Conservation (phyloP, 2,888 invertebrate species). For the Dryococelus australis region DNA sequence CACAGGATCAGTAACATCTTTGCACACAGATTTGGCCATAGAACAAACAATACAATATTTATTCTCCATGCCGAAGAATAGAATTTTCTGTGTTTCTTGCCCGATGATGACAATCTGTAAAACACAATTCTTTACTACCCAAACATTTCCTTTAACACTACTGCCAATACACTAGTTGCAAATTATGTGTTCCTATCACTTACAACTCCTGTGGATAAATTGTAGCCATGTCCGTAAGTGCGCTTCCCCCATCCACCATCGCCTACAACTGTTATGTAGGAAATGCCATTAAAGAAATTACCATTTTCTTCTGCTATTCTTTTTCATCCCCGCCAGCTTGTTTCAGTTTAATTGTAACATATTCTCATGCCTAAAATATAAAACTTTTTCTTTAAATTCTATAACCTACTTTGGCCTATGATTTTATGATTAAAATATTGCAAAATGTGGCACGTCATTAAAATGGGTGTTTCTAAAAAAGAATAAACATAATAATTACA, state of each 20-base stretch:
- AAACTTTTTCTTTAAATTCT: not conserved
- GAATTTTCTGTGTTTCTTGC: not conserved
- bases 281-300: not conserved
- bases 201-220: constrained; percentile 19
- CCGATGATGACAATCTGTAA: not conserved
- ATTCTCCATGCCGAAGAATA: not conserved
- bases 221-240: constrained; percentile 11
- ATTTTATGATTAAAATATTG: not conserved
- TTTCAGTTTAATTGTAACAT: not conserved
- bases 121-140: not conserved
- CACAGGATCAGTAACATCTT: not conserved
- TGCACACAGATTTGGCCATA: not conserved
- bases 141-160: not conserved
- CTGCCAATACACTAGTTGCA: not conserved
- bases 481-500: not conserved
- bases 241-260: constrained; percentile 21
- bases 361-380: constrained; percentile 20
- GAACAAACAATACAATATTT: not conserved
- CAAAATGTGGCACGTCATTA: not conserved
- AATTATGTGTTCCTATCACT: not conserved
- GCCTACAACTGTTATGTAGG: constrained; percentile 13
- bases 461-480: not conserved
- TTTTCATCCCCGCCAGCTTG: constrained; percentile 3
- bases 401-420: not conserved
- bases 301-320: constrained; percentile 13